Evolutionary conservation across 2,888 invertebrate species (phyloP), one percentile per base, ranked within the genome.

Genomic region (Liodrosophila aerea): DNA sequence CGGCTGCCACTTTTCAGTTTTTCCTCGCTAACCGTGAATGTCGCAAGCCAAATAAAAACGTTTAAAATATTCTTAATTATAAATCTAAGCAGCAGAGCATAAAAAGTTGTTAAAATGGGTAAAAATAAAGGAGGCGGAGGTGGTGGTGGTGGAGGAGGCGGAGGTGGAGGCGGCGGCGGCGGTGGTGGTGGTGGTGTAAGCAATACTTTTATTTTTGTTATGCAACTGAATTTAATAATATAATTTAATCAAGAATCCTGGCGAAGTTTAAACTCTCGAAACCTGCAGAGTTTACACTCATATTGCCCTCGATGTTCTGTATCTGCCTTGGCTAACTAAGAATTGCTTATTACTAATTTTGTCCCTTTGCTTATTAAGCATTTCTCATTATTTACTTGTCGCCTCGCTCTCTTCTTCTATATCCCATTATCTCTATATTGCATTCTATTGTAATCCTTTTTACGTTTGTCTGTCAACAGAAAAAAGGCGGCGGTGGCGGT

Each of bases 201-300:
- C 86, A 88, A 87, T 80, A 86, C 87, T 80, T 88, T n/a, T n/a
- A n/a, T n/a, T 87, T 88, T 87, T 88, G 84, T 87, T 88, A 86
- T 88, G 84, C 88, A 87, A 83, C 86, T 74, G 11, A 22, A 22
- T 22, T 22, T 22, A 22, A 22, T 5, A 5, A 22, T 22, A n/a
- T n/a, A n/a, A n/a, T n/a, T n/a, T n/a, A n/a, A n/a, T n/a, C n/a
- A n/a, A n/a, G n/a, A n/a, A n/a, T n/a, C n/a, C n/a, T n/a, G n/a
- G n/a, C n/a, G n/a, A n/a, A n/a, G n/a, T n/a, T n/a, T n/a, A n/a
- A n/a, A n/a, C n/a, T n/a, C n/a, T n/a, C n/a, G n/a, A n/a, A n/a
- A n/a, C n/a, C n/a, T n/a, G n/a, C n/a, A n/a, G n/a, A n/a, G n/a
- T n/a, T n/a, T n/a, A n/a, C n/a, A n/a, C n/a, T n/a, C 22, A 22